These are phyloP conservation scores for Caradrina kadenii DNA, from an alignment of 2,888 invertebrate species.

Conservation along the genomic window DNA sequence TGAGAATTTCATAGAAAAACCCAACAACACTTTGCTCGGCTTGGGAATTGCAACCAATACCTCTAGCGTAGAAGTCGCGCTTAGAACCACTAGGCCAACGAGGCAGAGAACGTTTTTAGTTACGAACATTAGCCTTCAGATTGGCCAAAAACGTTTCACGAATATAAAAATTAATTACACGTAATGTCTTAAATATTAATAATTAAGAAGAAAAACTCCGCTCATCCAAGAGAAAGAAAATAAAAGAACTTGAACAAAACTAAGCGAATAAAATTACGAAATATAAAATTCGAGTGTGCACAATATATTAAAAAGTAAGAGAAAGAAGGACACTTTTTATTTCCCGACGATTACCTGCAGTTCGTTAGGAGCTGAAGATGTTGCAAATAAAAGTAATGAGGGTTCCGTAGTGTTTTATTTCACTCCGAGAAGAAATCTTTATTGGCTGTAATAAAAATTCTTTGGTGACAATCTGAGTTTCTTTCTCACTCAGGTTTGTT, in stretches of 20 bases:
- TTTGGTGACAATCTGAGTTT: neutral
- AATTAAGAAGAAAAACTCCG: no score
- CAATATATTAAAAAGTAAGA: slow-evolving; percentile 44
- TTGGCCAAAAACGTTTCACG: no score
- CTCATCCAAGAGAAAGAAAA: neutral
- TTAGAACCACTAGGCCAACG: no score
- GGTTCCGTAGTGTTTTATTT: slow-evolving; percentile 41
- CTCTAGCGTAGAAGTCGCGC: no score
- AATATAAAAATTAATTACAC: no score
- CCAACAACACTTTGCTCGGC: no score
- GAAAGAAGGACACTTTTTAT: slow-evolving; percentile 35
- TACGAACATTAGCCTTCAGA: no score
- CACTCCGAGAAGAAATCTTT: neutral
- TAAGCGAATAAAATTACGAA: slow-evolving; percentile 14
- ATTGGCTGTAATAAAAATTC: slow-evolving; percentile 3
- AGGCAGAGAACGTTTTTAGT: no score
- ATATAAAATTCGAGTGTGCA: slow-evolving; percentile 43
- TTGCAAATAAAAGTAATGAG: slow-evolving; percentile 14
- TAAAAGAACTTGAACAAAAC: neutral
- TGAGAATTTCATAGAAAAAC: no score
- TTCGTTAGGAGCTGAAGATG: slow-evolving; percentile 35
- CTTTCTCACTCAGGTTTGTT: neutral
- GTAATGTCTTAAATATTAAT: no score
- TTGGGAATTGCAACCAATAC: no score
- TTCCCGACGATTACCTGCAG: slow-evolving; percentile 47